Percentiles rank a stretch among this genome's conserved stretches.
phyloP scores from a whole-genome alignment of 1,140 invertebrate species.

The Drosophila sulfurigaster region DNA sequence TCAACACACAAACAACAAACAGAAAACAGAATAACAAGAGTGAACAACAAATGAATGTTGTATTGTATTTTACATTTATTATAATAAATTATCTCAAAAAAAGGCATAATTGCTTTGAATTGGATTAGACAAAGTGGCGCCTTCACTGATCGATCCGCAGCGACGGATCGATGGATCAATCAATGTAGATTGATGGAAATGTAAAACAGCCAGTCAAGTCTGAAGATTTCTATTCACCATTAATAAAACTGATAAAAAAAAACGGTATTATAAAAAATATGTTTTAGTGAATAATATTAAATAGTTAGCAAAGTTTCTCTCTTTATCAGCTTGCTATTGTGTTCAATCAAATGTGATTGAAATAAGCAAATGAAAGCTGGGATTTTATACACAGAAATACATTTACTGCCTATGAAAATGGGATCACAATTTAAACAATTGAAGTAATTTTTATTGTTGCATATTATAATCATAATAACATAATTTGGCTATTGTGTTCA shows the following conservation, averaged over 20 bases:
- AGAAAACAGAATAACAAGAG: conserved; percentile 32
- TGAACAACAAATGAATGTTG: conserved; percentile 54
- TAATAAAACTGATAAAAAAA: background rate
- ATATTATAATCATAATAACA: too few species aligned
- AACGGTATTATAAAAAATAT: too few species aligned
- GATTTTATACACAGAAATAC: too few species aligned
- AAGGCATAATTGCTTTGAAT: conserved; percentile 78
- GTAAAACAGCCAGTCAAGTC: conserved; percentile 31
- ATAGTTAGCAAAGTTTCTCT: too few species aligned
- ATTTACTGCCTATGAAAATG: too few species aligned
- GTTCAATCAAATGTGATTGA: too few species aligned
- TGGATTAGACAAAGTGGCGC: conserved; percentile 56
- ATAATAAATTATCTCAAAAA: conserved; percentile 79
- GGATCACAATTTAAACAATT: too few species aligned
- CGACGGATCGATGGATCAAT: conserved; percentile 18
- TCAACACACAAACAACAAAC: conserved; percentile 38
- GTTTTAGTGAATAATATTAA: too few species aligned
- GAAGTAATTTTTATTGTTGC: too few species aligned
- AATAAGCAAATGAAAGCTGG: too few species aligned
- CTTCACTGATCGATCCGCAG: conserved; percentile 21
- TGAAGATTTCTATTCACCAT: background rate
- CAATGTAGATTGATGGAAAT: conserved; percentile 60
- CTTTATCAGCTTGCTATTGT: too few species aligned
- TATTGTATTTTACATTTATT: conserved; percentile 79
- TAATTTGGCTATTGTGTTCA: too few species aligned